Base-by-base conservation (phyloP, 1,140 invertebrate species). In the Drosophila tropicalis region DNA sequence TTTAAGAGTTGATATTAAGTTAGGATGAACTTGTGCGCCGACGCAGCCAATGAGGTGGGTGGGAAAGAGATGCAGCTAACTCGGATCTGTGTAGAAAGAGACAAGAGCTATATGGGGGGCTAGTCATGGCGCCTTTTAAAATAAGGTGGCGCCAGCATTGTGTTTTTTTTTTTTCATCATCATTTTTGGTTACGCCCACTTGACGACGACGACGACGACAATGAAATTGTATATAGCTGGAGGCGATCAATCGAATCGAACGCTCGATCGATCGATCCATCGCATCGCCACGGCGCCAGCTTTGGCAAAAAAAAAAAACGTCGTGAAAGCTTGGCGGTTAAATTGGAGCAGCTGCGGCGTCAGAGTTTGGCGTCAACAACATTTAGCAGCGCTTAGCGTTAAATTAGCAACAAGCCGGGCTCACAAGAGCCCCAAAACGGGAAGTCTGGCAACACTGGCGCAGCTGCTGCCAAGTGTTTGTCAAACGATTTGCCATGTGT, bases 181-280 rank as follows among this genome's bases (percentile, higher is more conserved):
- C 66, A 63, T 63, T 84, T 90, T 90, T 76, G 87, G 87, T 90
- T 84, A 90, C 87, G 87, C 87, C 87, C 80, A 87, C 89, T 90
- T 85, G 74, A 76, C 74, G 67, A 78, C 68, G 41, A 44, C 44
- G 65, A 57, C 64, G 44, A 57, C 69, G 68, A 72, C 76, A 79
- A 72, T 79, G 76, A 61, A 60, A 79, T 63, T 76, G 72, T 74
- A 75, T 75, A 74, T 62, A 79, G 62, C 76, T 44, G 40, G 41
- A 25, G 40, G 61, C 39, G 41, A 75, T 75, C 71, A 72, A 65
- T 74, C 40, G 72, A 41, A 80, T 64, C 69, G 69, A 62, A 41
- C 41, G 34, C 41, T 47, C 55, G 77, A 74, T 32, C 62, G 67
- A 61, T 71, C 62, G 74, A 57, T 61, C 68, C 44, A 51, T 51